Base-by-base conservation (phyloP, 92 coral and sea anemone genomes). In the Bergia sp. region DNA sequence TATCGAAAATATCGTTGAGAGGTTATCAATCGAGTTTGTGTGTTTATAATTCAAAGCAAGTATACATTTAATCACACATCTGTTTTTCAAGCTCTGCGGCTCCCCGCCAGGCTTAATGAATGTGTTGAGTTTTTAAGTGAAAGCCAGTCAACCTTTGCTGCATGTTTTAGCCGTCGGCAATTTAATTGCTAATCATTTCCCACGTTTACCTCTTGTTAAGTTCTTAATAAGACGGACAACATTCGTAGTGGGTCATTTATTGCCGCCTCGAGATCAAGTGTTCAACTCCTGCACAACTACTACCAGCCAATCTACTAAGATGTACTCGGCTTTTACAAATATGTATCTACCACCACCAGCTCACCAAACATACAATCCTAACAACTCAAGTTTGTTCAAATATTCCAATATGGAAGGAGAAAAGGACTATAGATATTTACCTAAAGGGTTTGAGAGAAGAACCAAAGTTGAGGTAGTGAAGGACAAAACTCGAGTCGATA, bases 101-200 rank as follows among this genome's bases (percentile, higher is more conserved):
- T 92, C 94, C 98, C 98, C 88, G 92, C 98, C 83, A 88, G n/a
- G 96, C 76, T 71, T 76, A 89, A 93, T 95, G 94, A 93, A 93
- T 93, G 94, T 90, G 93, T 89, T 88, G 90, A 88, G 85, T 91
- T 74, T 86, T 86, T 88, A 90, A 89, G 89, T 92, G 90, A 93
- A 91, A 89, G 93, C 89, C 92, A 90, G 90, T 91, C 91, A 91
- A 91, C 84, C 93, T 84, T 84, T 67, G 40, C 78, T 71, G 66
- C 87, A 37, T 84, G 79, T 71, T 72, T n/a, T 84, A 67, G 87
- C 87, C 79, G 75, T 71, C 78, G 79, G 87, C 87, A 16, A 84
- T 84, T 45, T 71, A 47, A 84, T 84, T 84, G 79, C 79, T 84
- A 84, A 83, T 66, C 86, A 83, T 42, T 84, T 84, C 87, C 87